Conservation (phyloP, 2,797 vertebrate genomes). For the Pangasius djambal region DNA sequence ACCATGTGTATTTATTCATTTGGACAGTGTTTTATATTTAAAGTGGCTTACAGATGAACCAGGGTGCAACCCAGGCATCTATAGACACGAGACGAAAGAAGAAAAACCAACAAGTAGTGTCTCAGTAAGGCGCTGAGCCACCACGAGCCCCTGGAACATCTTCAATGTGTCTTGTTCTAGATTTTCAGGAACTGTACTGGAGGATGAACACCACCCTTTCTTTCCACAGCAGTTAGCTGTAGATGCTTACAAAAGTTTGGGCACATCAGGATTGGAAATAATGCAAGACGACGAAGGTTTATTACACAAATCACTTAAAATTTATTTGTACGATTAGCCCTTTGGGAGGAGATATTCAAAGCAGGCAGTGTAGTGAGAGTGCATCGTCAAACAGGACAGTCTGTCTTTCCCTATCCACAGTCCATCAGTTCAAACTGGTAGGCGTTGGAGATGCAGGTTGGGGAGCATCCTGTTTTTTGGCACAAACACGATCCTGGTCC, state of each 20-base stretch:
- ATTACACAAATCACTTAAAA: conserved; percentile 76
- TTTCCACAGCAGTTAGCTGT: not conserved
- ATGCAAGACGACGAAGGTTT: conserved; percentile 44
- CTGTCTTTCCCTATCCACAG: not conserved
- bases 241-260: not conserved
- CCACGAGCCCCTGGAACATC: not conserved
- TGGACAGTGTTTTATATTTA: not conserved
- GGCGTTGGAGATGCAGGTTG: conserved; percentile 31
- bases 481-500: conserved; percentile 62
- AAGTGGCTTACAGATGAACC: not conserved
- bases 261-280: not conserved
- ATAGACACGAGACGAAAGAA: not conserved
- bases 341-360: conserved; percentile 81
- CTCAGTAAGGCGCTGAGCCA: not conserved
- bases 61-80: not conserved
- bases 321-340: conserved; percentile 71
- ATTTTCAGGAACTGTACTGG: not conserved
- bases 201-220: not conserved
- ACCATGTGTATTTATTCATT: not conserved
- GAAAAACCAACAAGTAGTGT: not conserved
- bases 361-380: conserved; percentile 66
- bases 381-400: conserved; percentile 63
- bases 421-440: not conserved
- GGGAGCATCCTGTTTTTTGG: conserved; percentile 59
- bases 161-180: not conserved